Percentiles rank a stretch among this genome's conserved stretches.
Evolutionary conservation across 1,140 invertebrate species (phyloP).

Genomic region (Drosophila leontia): DNA sequence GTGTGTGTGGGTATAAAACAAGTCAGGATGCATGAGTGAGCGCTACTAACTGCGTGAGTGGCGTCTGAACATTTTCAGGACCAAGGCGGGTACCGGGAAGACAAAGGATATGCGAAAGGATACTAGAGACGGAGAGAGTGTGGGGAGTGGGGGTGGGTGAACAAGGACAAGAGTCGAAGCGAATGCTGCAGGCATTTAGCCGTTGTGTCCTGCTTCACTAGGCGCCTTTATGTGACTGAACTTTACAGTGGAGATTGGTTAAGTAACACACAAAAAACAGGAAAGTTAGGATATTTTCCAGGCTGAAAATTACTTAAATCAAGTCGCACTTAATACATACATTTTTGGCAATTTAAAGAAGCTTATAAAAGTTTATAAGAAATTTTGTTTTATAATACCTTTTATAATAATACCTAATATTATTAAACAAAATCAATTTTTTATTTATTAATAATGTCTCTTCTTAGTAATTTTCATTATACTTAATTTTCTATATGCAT

Average conservation of each 20-base stretch:
- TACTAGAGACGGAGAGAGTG: not conserved
- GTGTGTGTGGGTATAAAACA: slow-evolving; percentile 52
- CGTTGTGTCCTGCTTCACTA: slow-evolving; percentile 38
- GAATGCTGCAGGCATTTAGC: slow-evolving; percentile 56
- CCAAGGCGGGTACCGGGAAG: slow-evolving; percentile 9
- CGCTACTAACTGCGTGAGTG: slow-evolving; percentile 59
- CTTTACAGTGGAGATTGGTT: slow-evolving; percentile 29
- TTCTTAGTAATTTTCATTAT: not conserved
- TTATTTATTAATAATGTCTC: not conserved
- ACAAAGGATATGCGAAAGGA: slow-evolving; percentile 13
- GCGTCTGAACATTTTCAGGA: slow-evolving; percentile 19
- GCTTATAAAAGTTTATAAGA: no score
- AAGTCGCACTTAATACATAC: no score
- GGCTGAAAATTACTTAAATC: no score
- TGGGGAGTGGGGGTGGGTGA: not conserved
- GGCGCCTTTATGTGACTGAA: slow-evolving; percentile 20
- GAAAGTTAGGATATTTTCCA: not conserved
- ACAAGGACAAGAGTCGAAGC: slow-evolving; percentile 19
- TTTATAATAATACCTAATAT: not conserved
- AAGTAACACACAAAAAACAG: not conserved
- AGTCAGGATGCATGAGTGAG: slow-evolving; percentile 74
- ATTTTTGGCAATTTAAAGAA: not conserved
- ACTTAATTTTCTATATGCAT: no score
- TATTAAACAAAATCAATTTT: not conserved
- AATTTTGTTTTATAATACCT: no score